Evolutionary conservation across 2,888 invertebrate species (phyloP), one percentile per base, ranked within the genome.

Genomic region (Lithophane leautieri): DNA sequence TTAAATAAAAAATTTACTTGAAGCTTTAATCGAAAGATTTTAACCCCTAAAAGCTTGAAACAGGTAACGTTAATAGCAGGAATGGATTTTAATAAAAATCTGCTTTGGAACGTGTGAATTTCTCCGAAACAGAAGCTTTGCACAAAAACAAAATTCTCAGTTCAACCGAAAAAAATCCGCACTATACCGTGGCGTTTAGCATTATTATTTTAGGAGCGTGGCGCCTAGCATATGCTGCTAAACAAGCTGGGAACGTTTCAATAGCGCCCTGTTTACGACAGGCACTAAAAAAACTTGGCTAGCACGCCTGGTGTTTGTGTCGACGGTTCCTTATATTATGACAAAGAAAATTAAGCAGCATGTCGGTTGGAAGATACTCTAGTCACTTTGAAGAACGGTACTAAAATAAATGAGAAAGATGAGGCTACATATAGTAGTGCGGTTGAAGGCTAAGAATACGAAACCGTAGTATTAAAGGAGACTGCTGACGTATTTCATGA

Each of bases 201-300:
- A 87, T 89, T 91, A 90, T 93, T 93, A 89, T 93, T 93, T 94
- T 93, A 93, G 92, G 92, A 85, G 90, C 91, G 89, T 92, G 96
- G 96, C 96, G 96, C 95, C 96, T 92, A 92, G 89, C 95, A 95
- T 90, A 95, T 95, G 95, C 91, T 90, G 92, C 89, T 91, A 89
- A 90, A 91, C 88, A 88, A 88, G 89, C 85, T 89, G 89, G 90
- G 90, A 91, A 91, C 90, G 89, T 91, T 90, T 91, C 91, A 91
- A 91, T 92, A 92, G 86, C 68, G 73, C 77, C 74, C 89, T 90
- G 82, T 91, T 94, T 93, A 94, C 91, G 93, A 92, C 88, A 72
- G 77, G 76, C 75, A 81, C 76, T 83, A 89, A 87, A 88, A 89
- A 89, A 89, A 86, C 73, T 86, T 84, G 73, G 84, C 76, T 82